Conservation (phyloP, 2,113 vertebrate genomes). For the Recurvirostra avosetta region DNA sequence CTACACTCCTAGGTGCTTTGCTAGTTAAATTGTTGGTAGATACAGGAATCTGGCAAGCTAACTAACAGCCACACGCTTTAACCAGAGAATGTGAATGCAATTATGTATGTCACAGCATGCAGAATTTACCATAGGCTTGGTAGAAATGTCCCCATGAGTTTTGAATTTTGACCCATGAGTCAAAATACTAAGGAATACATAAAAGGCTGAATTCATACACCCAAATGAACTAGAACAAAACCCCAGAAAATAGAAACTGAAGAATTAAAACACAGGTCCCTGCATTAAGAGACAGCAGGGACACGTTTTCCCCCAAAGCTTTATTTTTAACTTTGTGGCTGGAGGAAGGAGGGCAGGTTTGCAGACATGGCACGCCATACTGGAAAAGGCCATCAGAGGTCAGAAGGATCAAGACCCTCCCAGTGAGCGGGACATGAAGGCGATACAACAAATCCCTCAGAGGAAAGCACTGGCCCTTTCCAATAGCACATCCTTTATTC, state of each 20-base stretch:
- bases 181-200: background rate
- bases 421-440: background rate
- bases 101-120: background rate
- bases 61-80: background rate
- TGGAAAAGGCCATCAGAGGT: background rate
- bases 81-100: background rate
- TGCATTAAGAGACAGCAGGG: background rate
- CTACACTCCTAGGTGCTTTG: background rate
- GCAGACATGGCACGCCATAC: background rate
- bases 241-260: background rate
- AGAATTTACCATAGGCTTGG: background rate
- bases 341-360: background rate
- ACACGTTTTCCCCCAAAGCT: accelerated
- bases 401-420: background rate
- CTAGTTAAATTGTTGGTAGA: background rate
- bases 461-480: background rate
- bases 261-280: background rate
- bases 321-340: background rate
- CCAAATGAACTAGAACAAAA: background rate
- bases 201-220: background rate
- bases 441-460: background rate
- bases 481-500: background rate
- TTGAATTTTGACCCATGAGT: background rate
- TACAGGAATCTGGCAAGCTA: background rate
- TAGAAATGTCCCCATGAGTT: background rate